phyloP scores from a whole-genome alignment of 2,797 vertebrate genomes.

The Harpagifer antarcticus region DNA sequence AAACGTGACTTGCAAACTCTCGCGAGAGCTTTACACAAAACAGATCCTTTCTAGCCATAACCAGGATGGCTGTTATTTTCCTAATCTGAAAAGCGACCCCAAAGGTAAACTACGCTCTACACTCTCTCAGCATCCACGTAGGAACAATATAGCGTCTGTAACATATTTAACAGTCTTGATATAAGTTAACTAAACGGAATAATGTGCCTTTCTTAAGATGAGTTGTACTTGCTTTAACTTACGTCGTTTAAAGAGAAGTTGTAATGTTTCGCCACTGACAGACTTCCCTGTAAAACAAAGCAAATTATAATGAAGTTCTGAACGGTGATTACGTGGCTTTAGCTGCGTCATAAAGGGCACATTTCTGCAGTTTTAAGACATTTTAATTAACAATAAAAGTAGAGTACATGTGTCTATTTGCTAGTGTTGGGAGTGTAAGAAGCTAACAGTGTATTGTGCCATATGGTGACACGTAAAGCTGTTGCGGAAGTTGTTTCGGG shows the following conservation, averaged over 20 bases:
- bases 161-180: fast-evolving
- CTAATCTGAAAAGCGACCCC: conserved; percentile 11
- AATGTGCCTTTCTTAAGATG: background rate
- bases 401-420: background rate
- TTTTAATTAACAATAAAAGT: background rate
- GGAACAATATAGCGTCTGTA: background rate
- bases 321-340: background rate
- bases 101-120: conserved; percentile 49
- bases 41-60: too few relatives aligned
- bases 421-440: background rate
- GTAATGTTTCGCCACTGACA: background rate
- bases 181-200: background rate
- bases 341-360: background rate
- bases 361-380: fast-evolving
- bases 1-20: too few relatives aligned
- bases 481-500: conserved; percentile 41
- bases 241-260: background rate
- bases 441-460: background rate
- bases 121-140: background rate
- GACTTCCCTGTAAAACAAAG: background rate
- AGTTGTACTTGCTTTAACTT: background rate
- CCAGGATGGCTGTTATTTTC: conserved; percentile 11
- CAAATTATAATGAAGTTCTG: background rate
- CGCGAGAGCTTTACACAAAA: too few relatives aligned
- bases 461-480: background rate